Evolutionary conservation across 2,113 vertebrate genomes (phyloP), one percentile per base, ranked within the genome.

Genomic region (Stegostoma tigrinum): DNA sequence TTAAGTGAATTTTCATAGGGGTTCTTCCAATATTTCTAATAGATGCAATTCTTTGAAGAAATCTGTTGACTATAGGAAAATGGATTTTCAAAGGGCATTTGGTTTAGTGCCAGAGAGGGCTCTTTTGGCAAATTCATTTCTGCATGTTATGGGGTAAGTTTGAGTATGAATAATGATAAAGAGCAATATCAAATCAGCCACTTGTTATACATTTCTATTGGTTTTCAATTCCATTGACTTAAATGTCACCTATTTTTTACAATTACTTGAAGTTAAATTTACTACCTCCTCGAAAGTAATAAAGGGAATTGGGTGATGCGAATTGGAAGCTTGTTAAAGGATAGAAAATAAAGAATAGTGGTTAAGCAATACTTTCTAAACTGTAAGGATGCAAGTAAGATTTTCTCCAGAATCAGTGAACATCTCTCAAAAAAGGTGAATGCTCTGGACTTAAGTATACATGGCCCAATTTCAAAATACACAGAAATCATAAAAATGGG

Each of bases 21-120:
- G 27, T 93, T 93, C 89, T 38, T 34, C 89, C 61, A 93, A 42
- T 93, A 17, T 93, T n/a, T 38, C 89, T 42, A 66, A 93, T 19
- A 38, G 21, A 93, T 93, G 42, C 34, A 93, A 34, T n/a, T 93
- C 12, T 91, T 91, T 66, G 89, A 91, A 55, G 61, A 90, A 90
- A 61, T 55, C 5, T 30, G 30, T 55, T 64, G 12, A 5, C 3
- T 64, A 21, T 64, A 17, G n/a, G 12, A 66, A 64, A 21, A 19
- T 91, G 34, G 61, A 91, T 91, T 91, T 19, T 64, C 55, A 66
- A 66, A 91, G 55, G 30, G 48, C 27, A 91, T 38, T 61, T n/a
- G 55, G n/a, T 91, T n/a, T 61, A 30, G 30, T 90, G 12, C 23
- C 27, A 90, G 52, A 91, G 64, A n/a, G 55, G 45, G n/a, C 34